phyloP scores from a whole-genome alignment of 2,113 vertebrate species.

The Dolichotis patagonum region DNA sequence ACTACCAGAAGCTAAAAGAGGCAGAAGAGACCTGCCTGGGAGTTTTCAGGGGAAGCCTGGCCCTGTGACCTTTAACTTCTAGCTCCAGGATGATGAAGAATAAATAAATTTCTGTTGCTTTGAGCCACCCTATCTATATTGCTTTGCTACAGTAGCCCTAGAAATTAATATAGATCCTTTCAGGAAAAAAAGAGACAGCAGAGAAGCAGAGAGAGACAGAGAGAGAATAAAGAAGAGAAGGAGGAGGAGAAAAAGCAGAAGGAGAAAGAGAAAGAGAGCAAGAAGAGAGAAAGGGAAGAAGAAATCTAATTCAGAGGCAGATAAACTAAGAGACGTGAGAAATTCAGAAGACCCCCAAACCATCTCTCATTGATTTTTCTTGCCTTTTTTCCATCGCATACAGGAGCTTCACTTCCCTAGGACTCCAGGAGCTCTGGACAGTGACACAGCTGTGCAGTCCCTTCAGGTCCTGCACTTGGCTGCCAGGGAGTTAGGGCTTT shows the following conservation, averaged over 20 bases:
- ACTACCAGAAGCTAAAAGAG: not conserved
- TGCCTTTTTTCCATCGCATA: not conserved
- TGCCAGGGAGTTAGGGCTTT: not conserved
- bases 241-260: not conserved
- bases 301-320: not conserved
- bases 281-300: not conserved
- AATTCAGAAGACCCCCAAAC: not conserved
- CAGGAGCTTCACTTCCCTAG: not conserved
- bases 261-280: not conserved
- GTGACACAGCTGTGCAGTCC: not conserved
- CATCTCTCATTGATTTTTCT: not conserved
- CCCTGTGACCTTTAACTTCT: not conserved
- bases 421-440: not conserved
- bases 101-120: not conserved
- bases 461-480: not conserved
- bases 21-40: not conserved
- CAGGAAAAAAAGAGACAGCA: not conserved
- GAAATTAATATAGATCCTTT: not conserved
- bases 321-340: not conserved
- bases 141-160: not conserved
- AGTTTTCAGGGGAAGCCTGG: not conserved
- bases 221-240: not conserved
- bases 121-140: not conserved
- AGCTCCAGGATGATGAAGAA: not conserved
- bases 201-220: too few relatives aligned